These are phyloP conservation scores for Trichogramma dendrolimi DNA, from an alignment of 2,888 invertebrate species.

Conservation along the genomic window DNA sequence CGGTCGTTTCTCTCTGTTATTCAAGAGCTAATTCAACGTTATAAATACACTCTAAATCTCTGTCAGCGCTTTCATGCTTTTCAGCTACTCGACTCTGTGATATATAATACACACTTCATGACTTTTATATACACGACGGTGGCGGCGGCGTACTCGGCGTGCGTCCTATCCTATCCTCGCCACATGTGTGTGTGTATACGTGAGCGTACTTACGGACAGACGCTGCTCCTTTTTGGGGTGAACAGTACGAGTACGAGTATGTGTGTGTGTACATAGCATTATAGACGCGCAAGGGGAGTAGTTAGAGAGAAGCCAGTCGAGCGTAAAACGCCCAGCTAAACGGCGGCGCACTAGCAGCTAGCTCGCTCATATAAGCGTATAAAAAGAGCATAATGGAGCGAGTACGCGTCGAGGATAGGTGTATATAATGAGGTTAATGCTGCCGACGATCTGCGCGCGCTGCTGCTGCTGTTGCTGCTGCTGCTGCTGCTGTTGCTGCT, in stretches of 20 bases:
- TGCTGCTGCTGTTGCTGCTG: constrained; percentile 37
- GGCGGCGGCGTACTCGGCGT: no score
- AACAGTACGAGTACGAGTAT: constrained; percentile 8
- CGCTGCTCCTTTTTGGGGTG: no score
- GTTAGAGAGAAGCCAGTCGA: constrained; percentile 44
- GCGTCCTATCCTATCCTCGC: no score
- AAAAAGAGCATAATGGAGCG: constrained; percentile 49
- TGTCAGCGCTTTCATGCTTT: constrained; percentile 33
- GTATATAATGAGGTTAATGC: constrained; percentile 47
- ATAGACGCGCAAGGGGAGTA: constrained; percentile 10
- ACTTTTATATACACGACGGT: no score
- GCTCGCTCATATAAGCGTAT: constrained; percentile 12
- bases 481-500: constrained; percentile 39
- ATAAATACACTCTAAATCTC: constrained; percentile 43
- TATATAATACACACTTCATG: no score
- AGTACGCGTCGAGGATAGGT: constrained; percentile 44
- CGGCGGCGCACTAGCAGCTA: constrained; percentile 35
- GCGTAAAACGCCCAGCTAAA: constrained; percentile 52
- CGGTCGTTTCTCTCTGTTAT: no score
- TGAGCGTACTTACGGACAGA: no score
- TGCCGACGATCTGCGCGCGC: constrained; percentile 26
- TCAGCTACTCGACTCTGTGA: no score
- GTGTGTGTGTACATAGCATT: not conserved
- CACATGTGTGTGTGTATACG: no score
- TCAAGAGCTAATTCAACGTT: constrained; percentile 39